phyloP scores from a whole-genome alignment of 2,888 invertebrate species.

The Prosapia bicincta region DNA sequence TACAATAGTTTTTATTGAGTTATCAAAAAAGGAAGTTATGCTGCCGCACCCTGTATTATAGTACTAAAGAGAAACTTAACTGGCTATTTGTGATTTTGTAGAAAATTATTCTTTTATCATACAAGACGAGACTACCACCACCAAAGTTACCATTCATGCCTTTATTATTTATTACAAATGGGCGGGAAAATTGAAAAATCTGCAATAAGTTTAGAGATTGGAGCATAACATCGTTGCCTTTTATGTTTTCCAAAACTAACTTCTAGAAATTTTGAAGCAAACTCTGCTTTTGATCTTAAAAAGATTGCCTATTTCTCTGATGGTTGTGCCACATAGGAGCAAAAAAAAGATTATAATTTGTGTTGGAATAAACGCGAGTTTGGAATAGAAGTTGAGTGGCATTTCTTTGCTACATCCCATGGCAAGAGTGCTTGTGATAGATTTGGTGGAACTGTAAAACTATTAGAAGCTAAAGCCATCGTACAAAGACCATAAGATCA shows the following conservation, averaged over 20 bases:
- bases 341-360: background rate
- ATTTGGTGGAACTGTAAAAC: conserved; percentile 3
- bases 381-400: background rate
- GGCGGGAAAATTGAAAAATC: no score
- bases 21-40: no score
- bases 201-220: no score
- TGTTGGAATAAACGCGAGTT: background rate
- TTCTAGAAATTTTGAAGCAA: background rate
- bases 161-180: no score
- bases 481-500: background rate
- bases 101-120: no score
- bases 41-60: no score
- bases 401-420: background rate
- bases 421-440: background rate
- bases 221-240: background rate
- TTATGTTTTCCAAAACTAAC: background rate
- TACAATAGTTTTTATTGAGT: no score
- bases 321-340: background rate
- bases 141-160: no score
- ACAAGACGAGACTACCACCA: no score
- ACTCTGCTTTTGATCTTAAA: background rate
- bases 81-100: no score
- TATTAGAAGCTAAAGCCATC: no score
- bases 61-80: no score
- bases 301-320: background rate